Base-by-base conservation (phyloP, 2,113 vertebrate species). In the Porphyrio hochstetteri region DNA sequence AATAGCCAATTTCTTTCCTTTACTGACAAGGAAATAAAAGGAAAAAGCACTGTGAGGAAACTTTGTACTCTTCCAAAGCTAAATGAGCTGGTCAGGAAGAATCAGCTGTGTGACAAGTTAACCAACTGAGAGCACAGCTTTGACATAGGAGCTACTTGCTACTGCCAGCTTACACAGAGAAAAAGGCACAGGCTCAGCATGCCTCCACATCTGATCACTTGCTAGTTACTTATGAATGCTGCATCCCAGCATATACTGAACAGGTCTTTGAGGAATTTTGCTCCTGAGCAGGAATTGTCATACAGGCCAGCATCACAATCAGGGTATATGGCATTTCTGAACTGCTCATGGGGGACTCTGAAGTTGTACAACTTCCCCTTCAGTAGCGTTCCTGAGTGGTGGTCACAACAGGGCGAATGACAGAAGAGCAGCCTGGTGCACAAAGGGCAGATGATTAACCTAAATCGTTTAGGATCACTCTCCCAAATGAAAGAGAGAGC, bases 241-340 rank as follows among this genome's bases (percentile, higher is more conserved):
- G 46, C 36, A 29, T 31, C 50, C 53, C 65, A 64, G 28, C 50
- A 38, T 6, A 42, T 4, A 56, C 0, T 11, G 29, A 57, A 61
- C 46, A 67, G 13, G 46, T 25, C 55, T 81, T 27, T 15, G 21
- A 59, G 59, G 75, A 76, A 35, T 68, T 89, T 50, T 70, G 31
- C 17, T 77, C 40, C 71, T 36, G 13, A 86, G 65, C 29, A 44
- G 69, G 46, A 82, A 23, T 1, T 69, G 53, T 14, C 52, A 46
- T 5, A 18, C 36, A 50, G 38, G 44, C 10, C 65, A 93, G 77
- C 48, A 77, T 4, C 33, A 42, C 50, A 67, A n/a, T 3, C 16
- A 31, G 61, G 23, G 29, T 12, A 31, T 4, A 0, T 0, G 6
- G 31, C 11, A 0, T 3, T 53, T 13, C 9, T 40, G 80, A 57